These are phyloP conservation scores for Lochmaea crataegi DNA, from an alignment of 2,888 invertebrate species.

Conservation along the genomic window DNA sequence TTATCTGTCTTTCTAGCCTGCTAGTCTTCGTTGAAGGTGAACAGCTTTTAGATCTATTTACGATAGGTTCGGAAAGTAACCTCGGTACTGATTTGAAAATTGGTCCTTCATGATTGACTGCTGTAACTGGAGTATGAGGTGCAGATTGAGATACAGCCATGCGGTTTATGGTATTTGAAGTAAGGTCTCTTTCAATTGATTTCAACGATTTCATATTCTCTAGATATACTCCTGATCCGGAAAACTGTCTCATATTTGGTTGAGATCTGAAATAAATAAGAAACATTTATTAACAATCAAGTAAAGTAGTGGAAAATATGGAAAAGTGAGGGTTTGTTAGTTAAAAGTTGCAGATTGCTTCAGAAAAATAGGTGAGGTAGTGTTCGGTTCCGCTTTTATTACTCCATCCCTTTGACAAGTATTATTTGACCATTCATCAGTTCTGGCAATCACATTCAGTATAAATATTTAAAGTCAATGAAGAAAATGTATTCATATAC, in stretches of 20 bases:
- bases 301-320: too few relatives aligned
- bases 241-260: slow-evolving; percentile 63
- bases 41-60: slow-evolving; percentile 52
- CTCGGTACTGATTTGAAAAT: slow-evolving; percentile 59
- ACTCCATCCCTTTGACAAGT: too few relatives aligned
- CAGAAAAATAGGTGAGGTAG: too few relatives aligned
- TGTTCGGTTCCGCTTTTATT: too few relatives aligned
- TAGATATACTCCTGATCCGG: slow-evolving; percentile 59
- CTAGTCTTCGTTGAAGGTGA: slow-evolving; percentile 53
- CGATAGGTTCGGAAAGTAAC: slow-evolving; percentile 62
- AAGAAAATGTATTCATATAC: too few relatives aligned
- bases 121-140: slow-evolving; percentile 64
- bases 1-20: slow-evolving; percentile 44
- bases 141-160: slow-evolving; percentile 63
- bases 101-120: slow-evolving; percentile 58
- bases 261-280: slow-evolving; percentile 59
- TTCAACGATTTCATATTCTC: slow-evolving; percentile 60
- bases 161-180: slow-evolving; percentile 54
- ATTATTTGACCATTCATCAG: too few relatives aligned
- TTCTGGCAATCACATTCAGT: too few relatives aligned
- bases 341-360: too few relatives aligned
- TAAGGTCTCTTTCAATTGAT: slow-evolving; percentile 61
- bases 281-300: too few relatives aligned
- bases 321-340: too few relatives aligned
- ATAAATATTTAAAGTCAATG: too few relatives aligned